Conservation (phyloP, 2,797 vertebrate species). For the Streptopelia turtur region DNA sequence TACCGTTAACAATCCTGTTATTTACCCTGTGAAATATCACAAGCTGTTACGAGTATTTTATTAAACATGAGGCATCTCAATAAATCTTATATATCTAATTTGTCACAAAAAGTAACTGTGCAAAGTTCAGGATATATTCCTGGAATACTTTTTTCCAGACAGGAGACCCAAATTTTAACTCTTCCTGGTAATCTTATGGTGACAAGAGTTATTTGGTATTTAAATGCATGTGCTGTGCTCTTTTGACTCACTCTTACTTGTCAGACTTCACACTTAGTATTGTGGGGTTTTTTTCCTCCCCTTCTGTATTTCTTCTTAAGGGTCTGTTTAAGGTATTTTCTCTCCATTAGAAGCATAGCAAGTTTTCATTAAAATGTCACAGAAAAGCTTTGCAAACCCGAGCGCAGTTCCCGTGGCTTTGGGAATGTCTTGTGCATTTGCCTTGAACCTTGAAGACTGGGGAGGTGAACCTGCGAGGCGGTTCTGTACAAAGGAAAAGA, state of each 20-base stretch:
- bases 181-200: neutral
- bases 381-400: neutral
- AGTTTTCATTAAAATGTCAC: slow-evolving; percentile 15
- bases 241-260: neutral
- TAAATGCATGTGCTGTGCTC: neutral
- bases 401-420: neutral
- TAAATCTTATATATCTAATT: slow-evolving; percentile 49
- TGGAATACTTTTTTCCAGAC: slow-evolving; percentile 7
- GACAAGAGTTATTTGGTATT: neutral
- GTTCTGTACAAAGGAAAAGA: neutral
- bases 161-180: slow-evolving; percentile 29
- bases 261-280: neutral
- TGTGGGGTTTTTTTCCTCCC: neutral
- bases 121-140: slow-evolving; percentile 13
- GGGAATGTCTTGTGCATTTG: neutral
- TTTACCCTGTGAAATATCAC: slow-evolving; percentile 55
- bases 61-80: slow-evolving; percentile 52
- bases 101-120: neutral
- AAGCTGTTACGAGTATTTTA: slow-evolving; percentile 44
- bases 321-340: neutral
- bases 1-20: slow-evolving; percentile 6
- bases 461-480: neutral
- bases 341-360: neutral
- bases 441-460: slow-evolving; percentile 20
- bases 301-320: neutral